Evolutionary conservation across 2,113 vertebrate species (phyloP).

Genomic region (Ptyas mucosa): DNA sequence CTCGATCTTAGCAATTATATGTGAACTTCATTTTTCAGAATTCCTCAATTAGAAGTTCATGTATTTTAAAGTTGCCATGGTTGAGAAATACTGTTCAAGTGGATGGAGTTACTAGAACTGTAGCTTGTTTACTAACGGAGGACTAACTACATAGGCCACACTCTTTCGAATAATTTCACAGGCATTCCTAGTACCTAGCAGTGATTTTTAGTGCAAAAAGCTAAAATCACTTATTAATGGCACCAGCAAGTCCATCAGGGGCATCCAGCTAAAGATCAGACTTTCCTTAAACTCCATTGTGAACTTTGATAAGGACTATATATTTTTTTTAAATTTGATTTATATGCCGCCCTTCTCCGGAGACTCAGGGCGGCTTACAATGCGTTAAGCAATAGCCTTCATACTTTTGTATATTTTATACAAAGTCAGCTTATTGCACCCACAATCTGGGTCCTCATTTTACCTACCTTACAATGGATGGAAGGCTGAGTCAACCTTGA

Average conservation of each 20-base stretch:
- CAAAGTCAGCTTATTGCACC: too few species aligned
- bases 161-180: neutral
- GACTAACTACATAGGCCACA: neutral
- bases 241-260: neutral
- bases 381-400: too few species aligned
- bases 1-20: neutral
- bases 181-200: neutral
- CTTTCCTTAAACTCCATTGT: neutral
- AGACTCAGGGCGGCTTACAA: too few species aligned
- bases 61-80: neutral
- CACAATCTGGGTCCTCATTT: too few species aligned
- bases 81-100: neutral
- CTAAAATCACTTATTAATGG: neutral
- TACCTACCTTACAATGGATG: too few species aligned
- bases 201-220: neutral
- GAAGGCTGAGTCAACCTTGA: too few species aligned
- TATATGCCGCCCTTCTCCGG: too few species aligned
- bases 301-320: neutral
- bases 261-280: neutral
- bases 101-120: conserved; percentile 21
- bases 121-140: neutral
- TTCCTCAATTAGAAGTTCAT: neutral
- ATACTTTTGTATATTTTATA: too few species aligned
- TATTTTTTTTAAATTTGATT: too few species aligned
- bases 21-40: neutral